Percentiles rank a stretch among this genome's conserved stretches.
Conservation (phyloP, 92 coral and sea anemone species). For the Parazoanthus darwini region DNA sequence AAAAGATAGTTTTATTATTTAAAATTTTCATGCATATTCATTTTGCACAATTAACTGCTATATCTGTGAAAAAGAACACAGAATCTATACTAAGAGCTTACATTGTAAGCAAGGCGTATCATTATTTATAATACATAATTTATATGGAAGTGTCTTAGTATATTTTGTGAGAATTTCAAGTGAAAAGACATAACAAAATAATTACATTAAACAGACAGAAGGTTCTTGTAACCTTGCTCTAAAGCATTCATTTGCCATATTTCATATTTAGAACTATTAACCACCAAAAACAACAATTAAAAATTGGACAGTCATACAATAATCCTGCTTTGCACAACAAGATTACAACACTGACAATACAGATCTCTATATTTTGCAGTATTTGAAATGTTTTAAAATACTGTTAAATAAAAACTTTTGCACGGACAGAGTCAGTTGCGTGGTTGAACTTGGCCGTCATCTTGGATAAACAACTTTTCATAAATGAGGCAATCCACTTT, state of each 20-base stretch:
- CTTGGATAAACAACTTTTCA: too few species aligned
- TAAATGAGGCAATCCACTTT: too few species aligned
- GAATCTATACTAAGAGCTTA: constrained; percentile 22
- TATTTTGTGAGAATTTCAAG: neutral
- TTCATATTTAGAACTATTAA: neutral
- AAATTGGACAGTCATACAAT: neutral
- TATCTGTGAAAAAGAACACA: constrained; percentile 9
- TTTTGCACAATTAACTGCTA: neutral
- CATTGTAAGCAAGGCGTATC: constrained; percentile 33
- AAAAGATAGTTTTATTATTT: neutral
- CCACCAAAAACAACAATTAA: neutral
- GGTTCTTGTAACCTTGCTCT: neutral
- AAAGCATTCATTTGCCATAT: neutral
- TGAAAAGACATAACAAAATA: neutral
- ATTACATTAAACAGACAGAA: neutral
- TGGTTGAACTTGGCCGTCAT: too few species aligned
- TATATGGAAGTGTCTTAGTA: neutral
- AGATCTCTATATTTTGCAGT: neutral
- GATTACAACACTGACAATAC: neutral
- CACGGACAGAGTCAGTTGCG: too few species aligned
- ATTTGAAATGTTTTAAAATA: neutral
- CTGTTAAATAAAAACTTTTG: constrained; percentile 39
- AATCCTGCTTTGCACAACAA: constrained; percentile 13
- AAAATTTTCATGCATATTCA: constrained; percentile 19
- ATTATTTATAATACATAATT: constrained; percentile 24